phyloP scores from a whole-genome alignment of 2,113 vertebrate species.

The Athene cunicularia region DNA sequence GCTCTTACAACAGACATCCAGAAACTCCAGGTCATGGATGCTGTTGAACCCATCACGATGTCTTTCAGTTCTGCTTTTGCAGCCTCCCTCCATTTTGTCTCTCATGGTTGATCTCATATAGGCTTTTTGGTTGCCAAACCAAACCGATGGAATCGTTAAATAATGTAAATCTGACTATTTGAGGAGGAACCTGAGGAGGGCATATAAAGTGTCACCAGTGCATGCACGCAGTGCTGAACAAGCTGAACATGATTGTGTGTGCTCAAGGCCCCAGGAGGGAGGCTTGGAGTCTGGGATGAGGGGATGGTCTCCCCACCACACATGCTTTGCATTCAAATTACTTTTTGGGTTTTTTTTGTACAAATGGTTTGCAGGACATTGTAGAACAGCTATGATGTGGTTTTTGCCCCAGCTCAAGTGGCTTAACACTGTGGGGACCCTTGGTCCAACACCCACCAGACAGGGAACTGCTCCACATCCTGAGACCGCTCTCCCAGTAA shows the following conservation, averaged over 20 bases:
- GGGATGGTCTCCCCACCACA: neutral
- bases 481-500: neutral
- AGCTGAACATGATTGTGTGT: neutral
- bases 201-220: neutral
- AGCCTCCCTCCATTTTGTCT: neutral
- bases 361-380: neutral
- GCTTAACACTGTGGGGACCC: neutral
- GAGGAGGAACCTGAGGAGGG: neutral
- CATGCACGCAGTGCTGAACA: accelerated
- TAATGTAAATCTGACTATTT: neutral
- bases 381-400: neutral
- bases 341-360: neutral
- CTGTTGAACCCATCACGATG: neutral
- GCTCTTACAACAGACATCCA: neutral
- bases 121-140: neutral
- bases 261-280: accelerated
- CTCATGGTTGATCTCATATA: neutral
- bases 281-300: neutral
- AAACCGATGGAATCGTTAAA: neutral
- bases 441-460: neutral
- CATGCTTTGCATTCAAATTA: neutral
- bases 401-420: neutral
- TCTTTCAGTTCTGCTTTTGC: neutral
- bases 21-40: neutral
- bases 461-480: neutral